Conservation (phyloP, 2,113 vertebrate species). For the Pelobates fuscus region DNA sequence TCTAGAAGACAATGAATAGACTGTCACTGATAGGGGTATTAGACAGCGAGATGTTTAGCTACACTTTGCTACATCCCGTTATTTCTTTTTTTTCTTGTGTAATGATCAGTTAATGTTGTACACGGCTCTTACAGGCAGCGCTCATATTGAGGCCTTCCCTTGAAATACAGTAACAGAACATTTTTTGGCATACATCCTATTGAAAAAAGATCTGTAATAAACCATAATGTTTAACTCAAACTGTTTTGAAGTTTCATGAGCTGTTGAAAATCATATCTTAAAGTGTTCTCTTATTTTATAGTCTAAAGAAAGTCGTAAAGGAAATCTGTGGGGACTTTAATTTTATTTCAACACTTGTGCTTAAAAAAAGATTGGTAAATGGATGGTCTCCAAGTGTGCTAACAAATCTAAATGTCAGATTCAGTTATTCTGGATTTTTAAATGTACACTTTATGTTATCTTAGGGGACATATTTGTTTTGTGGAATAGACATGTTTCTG, state of each 20-base stretch:
- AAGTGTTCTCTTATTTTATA: too few species aligned
- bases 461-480: too few species aligned
- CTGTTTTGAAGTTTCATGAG: not conserved
- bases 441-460: too few species aligned
- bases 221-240: not conserved
- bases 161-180: conserved; percentile 1
- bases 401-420: too few species aligned
- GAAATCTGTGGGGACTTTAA: too few species aligned
- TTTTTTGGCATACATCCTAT: not conserved
- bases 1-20: conserved; percentile 62
- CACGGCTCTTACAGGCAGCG: not conserved
- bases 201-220: not conserved
- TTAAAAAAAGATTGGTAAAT: too few species aligned
- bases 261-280: too few species aligned
- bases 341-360: too few species aligned
- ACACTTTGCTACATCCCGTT: conserved; percentile 35
- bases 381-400: too few species aligned
- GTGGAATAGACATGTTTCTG: too few species aligned
- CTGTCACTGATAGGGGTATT: conserved; percentile 64
- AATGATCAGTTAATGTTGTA: conserved; percentile 50
- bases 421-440: too few species aligned
- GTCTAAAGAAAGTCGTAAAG: too few species aligned
- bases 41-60: conserved; percentile 53
- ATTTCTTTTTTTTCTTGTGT: conserved; percentile 10
- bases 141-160: not conserved